Evolutionary conservation across 2,797 vertebrate genomes (phyloP).

Genomic region (Sphenopsis melanotis): DNA sequence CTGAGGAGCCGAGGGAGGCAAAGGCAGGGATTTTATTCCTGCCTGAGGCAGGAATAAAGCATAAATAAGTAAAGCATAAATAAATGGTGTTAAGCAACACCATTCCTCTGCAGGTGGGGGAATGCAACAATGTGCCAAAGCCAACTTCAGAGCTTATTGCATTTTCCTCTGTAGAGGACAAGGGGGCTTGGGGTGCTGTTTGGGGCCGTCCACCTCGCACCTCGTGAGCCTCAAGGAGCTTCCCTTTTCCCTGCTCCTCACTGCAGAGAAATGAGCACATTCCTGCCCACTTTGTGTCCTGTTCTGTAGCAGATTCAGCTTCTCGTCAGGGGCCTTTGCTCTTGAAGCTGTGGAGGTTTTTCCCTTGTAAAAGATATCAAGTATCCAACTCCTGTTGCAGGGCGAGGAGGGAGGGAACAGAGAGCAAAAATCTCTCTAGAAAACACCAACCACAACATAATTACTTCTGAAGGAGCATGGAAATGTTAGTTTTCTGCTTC

Average conservation of each 20-base stretch:
- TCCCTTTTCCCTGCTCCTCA: neutral
- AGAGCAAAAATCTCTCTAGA: neutral
- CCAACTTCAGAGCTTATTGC: neutral
- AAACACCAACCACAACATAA: neutral
- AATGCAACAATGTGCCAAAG: neutral
- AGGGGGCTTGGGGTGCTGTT: neutral
- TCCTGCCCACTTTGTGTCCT: neutral
- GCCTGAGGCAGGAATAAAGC: too few relatives aligned
- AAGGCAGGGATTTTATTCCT: neutral
- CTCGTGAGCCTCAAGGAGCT: rapidly evolving
- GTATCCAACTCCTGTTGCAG: neutral
- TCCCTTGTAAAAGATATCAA: neutral
- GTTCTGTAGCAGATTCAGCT: neutral
- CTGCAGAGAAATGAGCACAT: neutral
- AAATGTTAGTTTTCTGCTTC: neutral
- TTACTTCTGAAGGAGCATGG: neutral
- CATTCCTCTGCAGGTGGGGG: neutral
- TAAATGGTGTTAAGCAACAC: neutral
- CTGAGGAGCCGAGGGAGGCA: neutral
- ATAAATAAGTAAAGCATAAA: too few relatives aligned
- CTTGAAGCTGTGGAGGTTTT: neutral
- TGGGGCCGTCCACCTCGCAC: rapidly evolving
- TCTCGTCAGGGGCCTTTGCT: neutral
- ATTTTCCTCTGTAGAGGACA: neutral
- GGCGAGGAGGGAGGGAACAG: neutral